A percentile compares a stretch with the other conserved stretches of the same genome.
Conservation (phyloP, 2,888 invertebrate species). For the Caenorhabditis becei region DNA sequence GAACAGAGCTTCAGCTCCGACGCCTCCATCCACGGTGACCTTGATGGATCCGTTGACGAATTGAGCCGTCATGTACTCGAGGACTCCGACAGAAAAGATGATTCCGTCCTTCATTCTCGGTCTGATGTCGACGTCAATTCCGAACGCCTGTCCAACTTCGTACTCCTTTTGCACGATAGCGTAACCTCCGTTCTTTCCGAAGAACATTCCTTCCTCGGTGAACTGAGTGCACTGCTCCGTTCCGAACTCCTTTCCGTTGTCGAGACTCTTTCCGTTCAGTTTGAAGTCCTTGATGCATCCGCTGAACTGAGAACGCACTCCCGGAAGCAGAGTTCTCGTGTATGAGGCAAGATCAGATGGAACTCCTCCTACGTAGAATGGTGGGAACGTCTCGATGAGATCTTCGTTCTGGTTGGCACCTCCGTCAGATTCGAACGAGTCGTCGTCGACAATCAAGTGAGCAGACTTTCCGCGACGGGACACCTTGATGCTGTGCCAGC, state of each 20-base stretch:
- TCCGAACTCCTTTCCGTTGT: conserved; percentile 67
- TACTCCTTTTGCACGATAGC: conserved; percentile 78
- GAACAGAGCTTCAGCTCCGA: conserved; percentile 85
- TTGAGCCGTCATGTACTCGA: conserved; percentile 91
- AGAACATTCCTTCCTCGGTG: conserved; percentile 83
- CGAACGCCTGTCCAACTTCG: conserved; percentile 73
- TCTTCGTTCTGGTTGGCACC: conserved; percentile 74
- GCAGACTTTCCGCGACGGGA: conserved; percentile 75
- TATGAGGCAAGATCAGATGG: conserved; percentile 69
- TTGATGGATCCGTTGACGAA: conserved; percentile 84
- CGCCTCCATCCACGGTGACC: conserved; percentile 84
- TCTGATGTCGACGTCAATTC: conserved; percentile 78
- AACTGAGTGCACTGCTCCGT: conserved; percentile 80
- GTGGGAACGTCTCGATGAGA: conserved; percentile 80
- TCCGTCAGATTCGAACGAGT: conserved; percentile 69
- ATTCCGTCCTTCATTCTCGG: conserved; percentile 78
- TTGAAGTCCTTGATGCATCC: conserved; percentile 83
- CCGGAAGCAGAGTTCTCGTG: conserved; percentile 67
- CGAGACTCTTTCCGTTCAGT: conserved; percentile 79
- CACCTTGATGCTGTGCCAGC: conserved; percentile 80
- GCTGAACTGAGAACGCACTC: conserved; percentile 80
- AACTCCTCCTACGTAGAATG: conserved; percentile 83
- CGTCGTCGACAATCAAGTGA: conserved; percentile 82
- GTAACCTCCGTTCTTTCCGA: conserved; percentile 83
- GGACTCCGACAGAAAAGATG: conserved; percentile 79